Evolutionary conservation across 2,113 vertebrate species (phyloP).

Genomic region (Eidolon helvum): DNA sequence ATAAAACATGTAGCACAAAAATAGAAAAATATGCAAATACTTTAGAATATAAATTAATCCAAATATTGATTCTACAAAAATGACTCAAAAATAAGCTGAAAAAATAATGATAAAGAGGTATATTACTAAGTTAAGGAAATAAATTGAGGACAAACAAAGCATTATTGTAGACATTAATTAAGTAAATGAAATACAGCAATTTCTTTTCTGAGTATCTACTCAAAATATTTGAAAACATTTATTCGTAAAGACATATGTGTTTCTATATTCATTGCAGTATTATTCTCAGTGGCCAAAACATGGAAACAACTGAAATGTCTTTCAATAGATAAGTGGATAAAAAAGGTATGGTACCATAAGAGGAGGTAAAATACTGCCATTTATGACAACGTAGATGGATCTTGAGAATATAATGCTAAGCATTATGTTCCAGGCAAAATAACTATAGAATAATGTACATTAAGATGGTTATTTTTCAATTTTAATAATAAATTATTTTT

Average conservation of each 20-base stretch:
- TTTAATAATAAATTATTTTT: background rate
- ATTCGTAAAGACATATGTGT: too few relatives aligned
- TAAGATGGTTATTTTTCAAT: background rate
- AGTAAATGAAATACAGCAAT: background rate
- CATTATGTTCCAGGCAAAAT: background rate
- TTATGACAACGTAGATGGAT: too few relatives aligned
- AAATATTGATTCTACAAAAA: background rate
- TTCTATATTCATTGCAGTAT: too few relatives aligned
- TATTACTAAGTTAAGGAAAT: background rate
- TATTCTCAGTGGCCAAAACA: too few relatives aligned
- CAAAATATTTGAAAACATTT: too few relatives aligned
- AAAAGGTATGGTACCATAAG: too few relatives aligned
- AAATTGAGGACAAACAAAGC: background rate
- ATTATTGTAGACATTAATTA: background rate
- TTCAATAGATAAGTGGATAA: too few relatives aligned
- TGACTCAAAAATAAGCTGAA: background rate
- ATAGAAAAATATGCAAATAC: background rate
- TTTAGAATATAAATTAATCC: background rate
- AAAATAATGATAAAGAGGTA: background rate
- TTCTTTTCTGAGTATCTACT: too few relatives aligned
- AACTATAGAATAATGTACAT: background rate
- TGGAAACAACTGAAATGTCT: too few relatives aligned
- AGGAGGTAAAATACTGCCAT: too few relatives aligned
- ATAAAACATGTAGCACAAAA: background rate
- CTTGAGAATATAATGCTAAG: too few relatives aligned